Conservation (phyloP, 2,113 vertebrate genomes). For the Megaptera novaeangliae region DNA sequence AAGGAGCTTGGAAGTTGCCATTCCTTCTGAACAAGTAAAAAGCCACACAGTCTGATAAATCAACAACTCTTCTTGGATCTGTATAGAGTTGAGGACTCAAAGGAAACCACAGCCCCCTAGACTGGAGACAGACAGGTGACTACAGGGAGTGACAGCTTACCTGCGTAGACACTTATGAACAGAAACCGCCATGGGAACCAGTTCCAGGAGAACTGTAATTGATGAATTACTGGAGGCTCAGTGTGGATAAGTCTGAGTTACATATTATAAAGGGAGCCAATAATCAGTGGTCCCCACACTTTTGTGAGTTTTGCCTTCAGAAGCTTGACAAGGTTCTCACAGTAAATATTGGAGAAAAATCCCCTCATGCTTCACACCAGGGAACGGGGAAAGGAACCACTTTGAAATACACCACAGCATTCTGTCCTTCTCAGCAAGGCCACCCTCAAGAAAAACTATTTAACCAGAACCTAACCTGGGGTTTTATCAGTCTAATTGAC, state of each 20-base stretch:
- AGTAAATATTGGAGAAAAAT: neutral
- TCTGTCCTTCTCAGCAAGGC: neutral
- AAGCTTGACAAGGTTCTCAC: neutral
- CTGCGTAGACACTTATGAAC: neutral
- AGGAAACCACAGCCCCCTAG: neutral
- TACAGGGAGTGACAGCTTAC: neutral
- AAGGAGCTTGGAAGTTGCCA: neutral
- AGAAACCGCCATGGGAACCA: neutral
- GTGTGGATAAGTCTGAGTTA: neutral
- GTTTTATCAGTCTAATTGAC: neutral
- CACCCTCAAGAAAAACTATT: neutral
- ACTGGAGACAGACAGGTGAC: neutral
- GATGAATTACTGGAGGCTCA: neutral
- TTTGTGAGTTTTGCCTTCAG: neutral
- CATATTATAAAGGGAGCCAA: neutral
- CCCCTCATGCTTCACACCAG: accelerated
- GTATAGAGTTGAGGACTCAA: neutral
- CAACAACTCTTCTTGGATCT: neutral
- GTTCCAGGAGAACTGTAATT: neutral
- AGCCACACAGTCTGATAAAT: neutral
- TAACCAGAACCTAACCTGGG: neutral
- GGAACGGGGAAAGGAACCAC: neutral
- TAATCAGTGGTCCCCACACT: neutral
- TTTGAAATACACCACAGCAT: neutral
- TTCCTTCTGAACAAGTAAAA: neutral